Base-by-base conservation (phyloP, 2,797 vertebrate species). In the Macropodus opercularis region DNA sequence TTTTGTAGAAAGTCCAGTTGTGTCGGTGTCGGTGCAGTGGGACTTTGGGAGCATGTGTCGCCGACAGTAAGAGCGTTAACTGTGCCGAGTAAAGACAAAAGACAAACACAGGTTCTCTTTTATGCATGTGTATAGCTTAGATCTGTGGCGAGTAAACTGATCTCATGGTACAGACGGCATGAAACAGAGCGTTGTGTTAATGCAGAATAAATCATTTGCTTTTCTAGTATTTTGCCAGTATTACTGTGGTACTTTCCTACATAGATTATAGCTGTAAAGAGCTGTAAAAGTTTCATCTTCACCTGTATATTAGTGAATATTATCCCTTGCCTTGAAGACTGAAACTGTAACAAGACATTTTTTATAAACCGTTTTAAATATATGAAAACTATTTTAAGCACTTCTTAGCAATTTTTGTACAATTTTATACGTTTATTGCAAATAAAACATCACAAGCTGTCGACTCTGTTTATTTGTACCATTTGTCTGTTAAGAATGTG, bases 401-500 rank as follows among this genome's bases (percentile, higher is more conserved):
- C 17, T 34, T 66, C 10, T 56, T 69, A 27, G 65, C 0, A 3
- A 6, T 72, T 67, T n/a, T 66, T 71, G 4, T 72, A 59, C 58
- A 0, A n/a, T 73, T 78, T 80, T 73, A 17, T 77, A 73, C 53
- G 41, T 58, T 56, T 70, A 72, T 26, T 67, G 52, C 18, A 83
- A 72, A 77, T 72, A 80, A 77, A 65, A 35, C 5, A 34, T 63
- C n/a, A 31, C 4, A 55, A 70, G 6, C 13, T 31, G 55, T 13
- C 49, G 17, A 19, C 0, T 40, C 8, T 32, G 31, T 39, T 26
- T 17, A 43, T 18, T 15, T 59, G 8, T 34, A 14, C 21, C 21
- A 6, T 35, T 46, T 51, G 52, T 22, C 17, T 13, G 18, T 34
- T 15, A 6, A 22, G 3, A 43, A 31, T 1, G 17, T 24, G 29